These are phyloP conservation scores for Platichthys flesus DNA, from an alignment of 2,113 vertebrate genomes.

Conservation along the genomic window DNA sequence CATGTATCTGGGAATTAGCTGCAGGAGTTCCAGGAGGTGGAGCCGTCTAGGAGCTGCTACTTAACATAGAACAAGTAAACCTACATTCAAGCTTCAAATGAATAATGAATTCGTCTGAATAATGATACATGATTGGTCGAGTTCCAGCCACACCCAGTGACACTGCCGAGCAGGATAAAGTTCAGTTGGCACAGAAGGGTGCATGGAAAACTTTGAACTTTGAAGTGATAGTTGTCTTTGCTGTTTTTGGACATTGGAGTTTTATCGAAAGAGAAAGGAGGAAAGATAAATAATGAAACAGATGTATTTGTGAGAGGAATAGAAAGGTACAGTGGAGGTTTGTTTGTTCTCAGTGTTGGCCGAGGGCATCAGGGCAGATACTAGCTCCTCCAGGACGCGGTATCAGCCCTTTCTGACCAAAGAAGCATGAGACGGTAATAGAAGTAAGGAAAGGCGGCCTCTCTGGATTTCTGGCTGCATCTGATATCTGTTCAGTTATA, in stretches of 20 bases:
- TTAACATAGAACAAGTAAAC: too few relatives aligned
- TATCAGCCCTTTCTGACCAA: constrained; percentile 6
- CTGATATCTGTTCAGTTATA: constrained; percentile 32
- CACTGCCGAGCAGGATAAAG: neutral
- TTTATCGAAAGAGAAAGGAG: neutral
- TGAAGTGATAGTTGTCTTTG: neutral
- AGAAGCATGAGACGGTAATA: neutral
- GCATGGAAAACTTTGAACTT: neutral
- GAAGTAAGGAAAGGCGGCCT: constrained; percentile 11
- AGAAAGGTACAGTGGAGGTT: constrained; percentile 1
- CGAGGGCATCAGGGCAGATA: constrained; percentile 38
- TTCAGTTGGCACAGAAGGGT: constrained; percentile 2
- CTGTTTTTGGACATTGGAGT: neutral
- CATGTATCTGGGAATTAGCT: constrained; percentile 1
- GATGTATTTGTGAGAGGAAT: constrained; percentile 13
- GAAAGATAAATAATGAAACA: neutral
- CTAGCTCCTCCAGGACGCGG: constrained; percentile 24
- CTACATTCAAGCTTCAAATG: neutral
- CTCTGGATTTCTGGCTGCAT: neutral
- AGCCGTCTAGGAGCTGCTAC: neutral
- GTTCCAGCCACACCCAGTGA: constrained; percentile 17
- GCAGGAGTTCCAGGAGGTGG: neutral
- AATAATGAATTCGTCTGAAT: neutral
- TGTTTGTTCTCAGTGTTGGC: constrained; percentile 63
- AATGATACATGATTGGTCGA: neutral